Percentiles rank a stretch among this genome's conserved stretches.
These are phyloP conservation scores for Hemitrygon akajei DNA, from an alignment of 2,797 vertebrate genomes.

Conservation along the genomic window DNA sequence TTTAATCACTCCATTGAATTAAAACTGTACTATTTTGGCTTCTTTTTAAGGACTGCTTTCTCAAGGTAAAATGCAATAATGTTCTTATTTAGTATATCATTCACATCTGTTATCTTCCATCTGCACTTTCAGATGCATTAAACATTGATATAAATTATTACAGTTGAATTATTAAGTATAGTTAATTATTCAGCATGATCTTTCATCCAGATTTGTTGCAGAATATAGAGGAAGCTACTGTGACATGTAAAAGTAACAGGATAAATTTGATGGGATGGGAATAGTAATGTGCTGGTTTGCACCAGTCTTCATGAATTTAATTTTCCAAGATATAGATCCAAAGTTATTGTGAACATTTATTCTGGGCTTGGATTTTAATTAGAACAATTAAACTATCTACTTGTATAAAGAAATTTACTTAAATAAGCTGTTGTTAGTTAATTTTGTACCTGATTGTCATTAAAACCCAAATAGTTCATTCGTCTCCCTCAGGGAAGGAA, in stretches of 20 bases:
- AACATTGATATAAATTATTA: constrained; percentile 23
- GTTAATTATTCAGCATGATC: constrained; percentile 16
- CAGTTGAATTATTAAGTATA: constrained; percentile 22
- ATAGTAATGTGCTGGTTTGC: neutral
- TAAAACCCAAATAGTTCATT: too few species aligned
- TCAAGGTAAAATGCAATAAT: neutral
- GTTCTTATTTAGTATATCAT: neutral
- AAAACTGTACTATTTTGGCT: neutral
- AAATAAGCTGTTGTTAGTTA: neutral
- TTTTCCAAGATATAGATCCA: neutral
- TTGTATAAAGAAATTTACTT: neutral
- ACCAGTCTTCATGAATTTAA: neutral
- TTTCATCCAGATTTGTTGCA: neutral
- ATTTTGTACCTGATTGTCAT: neutral
- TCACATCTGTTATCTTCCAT: neutral
- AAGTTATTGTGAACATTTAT: neutral
- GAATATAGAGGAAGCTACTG: neutral
- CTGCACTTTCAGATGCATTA: constrained; percentile 11
- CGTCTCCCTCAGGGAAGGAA: too few species aligned
- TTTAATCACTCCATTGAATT: neutral
- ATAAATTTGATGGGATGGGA: neutral
- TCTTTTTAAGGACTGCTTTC: neutral
- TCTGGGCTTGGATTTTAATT: neutral
- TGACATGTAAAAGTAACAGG: neutral
- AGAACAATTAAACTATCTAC: neutral